Percentiles rank a stretch among this genome's conserved stretches.
Conservation (phyloP, 2,888 invertebrate species). For the Calameuta idolon region DNA sequence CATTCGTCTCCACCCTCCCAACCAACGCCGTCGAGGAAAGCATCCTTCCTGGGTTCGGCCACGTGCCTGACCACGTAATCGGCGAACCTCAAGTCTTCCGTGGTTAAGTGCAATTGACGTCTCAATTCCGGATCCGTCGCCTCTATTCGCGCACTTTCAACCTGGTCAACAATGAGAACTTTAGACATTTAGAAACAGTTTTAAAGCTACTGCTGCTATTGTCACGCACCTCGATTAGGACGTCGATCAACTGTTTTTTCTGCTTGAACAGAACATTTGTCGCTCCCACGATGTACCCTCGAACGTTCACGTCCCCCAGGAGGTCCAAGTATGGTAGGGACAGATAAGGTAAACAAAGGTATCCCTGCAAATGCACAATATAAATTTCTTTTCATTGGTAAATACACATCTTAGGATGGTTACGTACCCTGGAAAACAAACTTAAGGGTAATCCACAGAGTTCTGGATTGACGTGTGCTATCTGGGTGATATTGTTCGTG, state of each 20-base stretch:
- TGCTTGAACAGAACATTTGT: conserved; percentile 98
- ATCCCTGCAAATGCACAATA: conserved; percentile 73
- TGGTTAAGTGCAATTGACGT: conserved; percentile 87
- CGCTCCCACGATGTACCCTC: conserved; percentile 93
- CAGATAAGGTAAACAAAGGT: conserved; percentile 94
- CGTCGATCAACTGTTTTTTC: conserved; percentile 92
- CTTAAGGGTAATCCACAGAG: conserved; percentile 90
- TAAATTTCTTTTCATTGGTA: background rate
- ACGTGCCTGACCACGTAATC: conserved; percentile 89
- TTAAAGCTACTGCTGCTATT: background rate
- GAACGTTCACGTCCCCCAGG: conserved; percentile 86
- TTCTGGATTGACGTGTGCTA: conserved; percentile 76
- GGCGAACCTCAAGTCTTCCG: conserved; percentile 95
- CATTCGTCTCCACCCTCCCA: conserved; percentile 97
- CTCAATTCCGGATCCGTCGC: conserved; percentile 82
- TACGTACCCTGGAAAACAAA: conserved; percentile 80
- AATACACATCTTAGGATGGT: background rate
- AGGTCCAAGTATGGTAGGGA: conserved; percentile 95
- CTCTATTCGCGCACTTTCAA: conserved; percentile 88
- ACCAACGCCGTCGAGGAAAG: conserved; percentile 79
- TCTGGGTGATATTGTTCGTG: conserved; percentile 73
- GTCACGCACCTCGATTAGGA: conserved; percentile 81
- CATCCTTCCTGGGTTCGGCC: conserved; percentile 74
- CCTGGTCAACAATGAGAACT: conserved; percentile 57
- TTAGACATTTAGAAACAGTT: background rate